phyloP scores from a whole-genome alignment of 1,140 invertebrate species.

The Heterodera carotae region DNA sequence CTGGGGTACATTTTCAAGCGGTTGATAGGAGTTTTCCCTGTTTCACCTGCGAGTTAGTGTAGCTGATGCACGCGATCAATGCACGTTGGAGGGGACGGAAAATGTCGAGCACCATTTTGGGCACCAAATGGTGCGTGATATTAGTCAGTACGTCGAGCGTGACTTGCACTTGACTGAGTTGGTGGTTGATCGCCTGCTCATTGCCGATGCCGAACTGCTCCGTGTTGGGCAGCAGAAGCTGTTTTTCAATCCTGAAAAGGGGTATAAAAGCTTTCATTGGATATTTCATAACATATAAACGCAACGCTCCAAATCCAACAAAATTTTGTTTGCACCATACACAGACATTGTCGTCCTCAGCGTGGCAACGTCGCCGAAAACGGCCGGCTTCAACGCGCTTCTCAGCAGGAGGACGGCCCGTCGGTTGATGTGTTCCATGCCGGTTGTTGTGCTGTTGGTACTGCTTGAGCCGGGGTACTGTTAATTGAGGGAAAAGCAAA shows the following conservation, averaged over 20 bases:
- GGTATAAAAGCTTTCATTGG: conserved; percentile 12
- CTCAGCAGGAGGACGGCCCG: conserved; percentile 39
- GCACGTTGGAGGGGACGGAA: conserved; percentile 46
- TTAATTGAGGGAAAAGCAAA: neutral
- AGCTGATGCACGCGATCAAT: conserved; percentile 45
- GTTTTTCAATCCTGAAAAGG: conserved; percentile 47
- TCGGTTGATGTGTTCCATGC: conserved; percentile 27
- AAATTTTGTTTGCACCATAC: too few relatives aligned
- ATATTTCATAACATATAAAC: conserved; percentile 20
- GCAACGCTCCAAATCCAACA: too few relatives aligned
- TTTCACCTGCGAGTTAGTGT: conserved; percentile 22
- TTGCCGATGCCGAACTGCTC: conserved; percentile 19
- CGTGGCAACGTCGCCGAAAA: conserved; percentile 53
- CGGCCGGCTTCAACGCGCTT: conserved; percentile 50
- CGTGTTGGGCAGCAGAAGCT: conserved; percentile 33
- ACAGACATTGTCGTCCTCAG: conserved; percentile 37
- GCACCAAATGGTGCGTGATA: conserved; percentile 31
- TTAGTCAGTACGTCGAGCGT: conserved; percentile 40
- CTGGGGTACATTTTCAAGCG: neutral
- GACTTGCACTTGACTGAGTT: conserved; percentile 3
- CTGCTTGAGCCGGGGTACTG: neutral
- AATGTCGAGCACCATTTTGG: conserved; percentile 35
- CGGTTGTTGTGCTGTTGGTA: neutral
- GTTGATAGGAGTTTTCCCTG: too few relatives aligned
- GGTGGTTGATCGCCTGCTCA: conserved; percentile 21